These are phyloP conservation scores for Exaiptasia diaphana DNA, from an alignment of 64 coral and sea anemone species.

Conservation along the genomic window DNA sequence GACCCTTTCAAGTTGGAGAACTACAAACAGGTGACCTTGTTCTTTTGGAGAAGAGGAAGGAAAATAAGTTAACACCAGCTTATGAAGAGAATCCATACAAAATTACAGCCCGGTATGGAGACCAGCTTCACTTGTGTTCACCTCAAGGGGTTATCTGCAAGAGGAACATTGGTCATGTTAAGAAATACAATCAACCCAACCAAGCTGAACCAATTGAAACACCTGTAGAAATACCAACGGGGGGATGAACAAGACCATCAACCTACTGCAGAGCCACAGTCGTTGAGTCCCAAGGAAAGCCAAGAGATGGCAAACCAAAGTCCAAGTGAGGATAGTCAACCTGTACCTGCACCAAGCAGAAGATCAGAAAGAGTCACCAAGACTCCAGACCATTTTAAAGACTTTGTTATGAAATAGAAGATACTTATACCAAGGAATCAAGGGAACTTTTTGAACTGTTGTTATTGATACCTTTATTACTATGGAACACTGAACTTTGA, in stretches of 20 bases:
- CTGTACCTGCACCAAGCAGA: not conserved
- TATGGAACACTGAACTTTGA: too few relatives aligned
- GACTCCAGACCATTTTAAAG: not conserved
- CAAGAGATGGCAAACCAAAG: not conserved
- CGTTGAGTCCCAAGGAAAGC: not conserved
- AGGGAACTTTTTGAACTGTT: too few relatives aligned
- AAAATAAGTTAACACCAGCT: conserved; percentile 23
- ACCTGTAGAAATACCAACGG: not conserved
- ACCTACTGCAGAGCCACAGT: too few relatives aligned
- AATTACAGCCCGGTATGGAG: conserved; percentile 28
- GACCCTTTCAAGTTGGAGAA: not conserved
- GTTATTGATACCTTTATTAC: too few relatives aligned
- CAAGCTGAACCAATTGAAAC: not conserved
- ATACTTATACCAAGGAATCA: too few relatives aligned
- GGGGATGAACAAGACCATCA: not conserved
- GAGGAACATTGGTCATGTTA: not conserved
- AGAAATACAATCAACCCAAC: not conserved
- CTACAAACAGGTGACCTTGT: not conserved
- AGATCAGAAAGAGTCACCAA: not conserved
- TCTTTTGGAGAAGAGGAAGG: conserved; percentile 45
- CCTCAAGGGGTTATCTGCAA: not conserved
- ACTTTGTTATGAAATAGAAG: too few relatives aligned
- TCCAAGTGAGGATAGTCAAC: not conserved
- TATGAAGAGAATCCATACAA: conserved; percentile 35
- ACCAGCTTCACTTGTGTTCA: conserved; percentile 17